Conservation (phyloP, 1,140 invertebrate genomes). For the Neodiprion fabricii region DNA sequence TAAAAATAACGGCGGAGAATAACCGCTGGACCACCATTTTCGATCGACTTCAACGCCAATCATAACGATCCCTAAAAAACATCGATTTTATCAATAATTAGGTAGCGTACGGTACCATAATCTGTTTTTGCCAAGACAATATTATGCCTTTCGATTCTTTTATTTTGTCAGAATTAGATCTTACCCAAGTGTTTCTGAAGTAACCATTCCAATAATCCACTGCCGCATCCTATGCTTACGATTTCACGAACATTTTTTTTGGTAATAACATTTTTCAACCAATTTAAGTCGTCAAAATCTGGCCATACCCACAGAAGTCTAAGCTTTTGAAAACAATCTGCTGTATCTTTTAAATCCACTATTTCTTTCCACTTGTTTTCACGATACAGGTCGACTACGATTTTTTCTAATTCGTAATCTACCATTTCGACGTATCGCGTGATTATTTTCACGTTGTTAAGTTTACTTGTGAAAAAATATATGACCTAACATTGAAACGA, state of each 20-base stretch:
- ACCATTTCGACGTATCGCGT: constrained; percentile 8
- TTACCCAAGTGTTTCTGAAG: constrained; percentile 59
- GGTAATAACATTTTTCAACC: constrained; percentile 47
- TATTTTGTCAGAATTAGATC: not conserved
- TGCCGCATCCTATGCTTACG: constrained; percentile 66
- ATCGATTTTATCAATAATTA: not conserved
- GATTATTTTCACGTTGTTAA: not conserved
- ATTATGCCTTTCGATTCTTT: not conserved
- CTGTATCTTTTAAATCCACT: constrained; percentile 31
- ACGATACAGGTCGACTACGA: constrained; percentile 36
- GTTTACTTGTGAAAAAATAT: not conserved
- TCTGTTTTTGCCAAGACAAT: not conserved
- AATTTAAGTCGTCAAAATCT: constrained; percentile 57
- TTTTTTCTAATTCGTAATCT: constrained; percentile 36
- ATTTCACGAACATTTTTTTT: constrained; percentile 48
- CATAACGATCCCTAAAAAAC: constrained; percentile 53
- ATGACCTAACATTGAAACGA: not conserved
- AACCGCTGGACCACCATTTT: constrained; percentile 68
- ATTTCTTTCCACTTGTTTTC: constrained; percentile 45
- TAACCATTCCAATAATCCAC: constrained; percentile 66
- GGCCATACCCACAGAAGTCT: constrained; percentile 69
- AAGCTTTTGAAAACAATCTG: constrained; percentile 34
- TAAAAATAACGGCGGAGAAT: constrained; percentile 65
- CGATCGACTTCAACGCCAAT: constrained; percentile 67
- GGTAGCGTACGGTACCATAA: not conserved